phyloP scores from a whole-genome alignment of 1,140 invertebrate species.

The Drosophila pandora region DNA sequence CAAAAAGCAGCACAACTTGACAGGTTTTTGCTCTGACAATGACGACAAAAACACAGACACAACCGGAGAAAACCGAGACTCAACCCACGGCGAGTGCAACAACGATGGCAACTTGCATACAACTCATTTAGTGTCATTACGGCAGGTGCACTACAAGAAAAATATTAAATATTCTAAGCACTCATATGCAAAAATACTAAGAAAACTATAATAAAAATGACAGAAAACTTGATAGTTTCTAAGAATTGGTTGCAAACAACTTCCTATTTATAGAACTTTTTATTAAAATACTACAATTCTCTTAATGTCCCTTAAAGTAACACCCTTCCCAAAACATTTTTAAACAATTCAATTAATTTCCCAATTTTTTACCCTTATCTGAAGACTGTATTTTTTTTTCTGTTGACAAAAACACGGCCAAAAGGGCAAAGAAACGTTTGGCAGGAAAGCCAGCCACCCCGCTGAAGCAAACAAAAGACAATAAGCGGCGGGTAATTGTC shows the following conservation, averaged over 20 bases:
- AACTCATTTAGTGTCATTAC: conserved; percentile 81
- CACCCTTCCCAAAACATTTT: not conserved
- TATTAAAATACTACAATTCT: no score
- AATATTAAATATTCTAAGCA: not conserved
- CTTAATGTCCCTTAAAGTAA: no score
- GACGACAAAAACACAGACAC: conserved; percentile 32
- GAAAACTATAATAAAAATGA: no score
- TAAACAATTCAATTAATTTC: not conserved
- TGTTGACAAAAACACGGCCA: conserved; percentile 4
- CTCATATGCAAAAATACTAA: not conserved
- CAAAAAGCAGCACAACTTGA: conserved; percentile 71
- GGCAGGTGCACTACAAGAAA: conserved; percentile 12
- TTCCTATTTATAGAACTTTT: no score
- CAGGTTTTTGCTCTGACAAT: conserved; percentile 69
- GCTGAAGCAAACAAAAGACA: conserved; percentile 37
- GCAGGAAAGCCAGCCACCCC: conserved; percentile 42
- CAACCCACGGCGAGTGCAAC: conserved; percentile 38
- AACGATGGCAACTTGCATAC: conserved; percentile 47
- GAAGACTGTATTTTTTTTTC: conserved; percentile 1
- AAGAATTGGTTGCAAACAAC: no score
- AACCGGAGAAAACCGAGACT: conserved; percentile 48
- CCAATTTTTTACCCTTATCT: not conserved
- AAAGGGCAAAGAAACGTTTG: conserved; percentile 1
- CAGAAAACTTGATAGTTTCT: no score
- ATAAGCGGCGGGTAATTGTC: conserved; percentile 70